A percentile compares a stretch with the other conserved stretches of the same genome.
Evolutionary conservation across 2,113 vertebrate species (phyloP).

Genomic region (Trogon surrucura): DNA sequence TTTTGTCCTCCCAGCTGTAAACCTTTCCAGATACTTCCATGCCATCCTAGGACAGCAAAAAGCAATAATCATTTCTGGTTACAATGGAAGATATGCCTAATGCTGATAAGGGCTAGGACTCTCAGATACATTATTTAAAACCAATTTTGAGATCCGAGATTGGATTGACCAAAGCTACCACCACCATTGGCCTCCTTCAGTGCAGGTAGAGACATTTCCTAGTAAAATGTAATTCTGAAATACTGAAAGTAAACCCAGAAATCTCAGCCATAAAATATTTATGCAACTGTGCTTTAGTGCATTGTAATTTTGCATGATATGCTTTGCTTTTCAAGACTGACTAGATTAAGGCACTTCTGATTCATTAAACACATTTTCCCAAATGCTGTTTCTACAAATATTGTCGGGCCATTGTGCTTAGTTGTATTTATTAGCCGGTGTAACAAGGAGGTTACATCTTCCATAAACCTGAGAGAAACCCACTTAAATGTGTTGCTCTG

Average conservation of each 20-base stretch:
- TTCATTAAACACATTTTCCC: conserved; percentile 53
- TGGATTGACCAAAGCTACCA: neutral
- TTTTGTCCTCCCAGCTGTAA: neutral
- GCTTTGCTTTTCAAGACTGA: conserved; percentile 52
- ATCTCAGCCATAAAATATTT: conserved; percentile 10
- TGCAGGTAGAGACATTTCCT: neutral
- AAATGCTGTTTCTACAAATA: conserved; percentile 35
- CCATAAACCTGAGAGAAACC: neutral
- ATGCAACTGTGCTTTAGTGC: conserved; percentile 37
- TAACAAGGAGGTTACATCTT: conserved; percentile 33
- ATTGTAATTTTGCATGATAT: conserved; percentile 42
- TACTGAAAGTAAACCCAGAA: neutral
- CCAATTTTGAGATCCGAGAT: neutral
- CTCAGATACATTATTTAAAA: neutral
- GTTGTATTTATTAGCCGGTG: conserved; percentile 54
- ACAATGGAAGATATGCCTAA: neutral
- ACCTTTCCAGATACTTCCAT: neutral
- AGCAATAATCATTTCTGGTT: neutral
- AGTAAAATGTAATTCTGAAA: conserved; percentile 17
- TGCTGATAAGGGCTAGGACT: neutral
- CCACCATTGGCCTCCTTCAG: neutral
- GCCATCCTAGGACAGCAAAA: neutral
- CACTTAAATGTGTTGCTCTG: neutral
- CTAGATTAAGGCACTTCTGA: conserved; percentile 51
- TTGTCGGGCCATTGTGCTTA: conserved; percentile 14